These are phyloP conservation scores for Drosophila nr. perissopoda DNA, from an alignment of 2,888 invertebrate species.

Conservation along the genomic window DNA sequence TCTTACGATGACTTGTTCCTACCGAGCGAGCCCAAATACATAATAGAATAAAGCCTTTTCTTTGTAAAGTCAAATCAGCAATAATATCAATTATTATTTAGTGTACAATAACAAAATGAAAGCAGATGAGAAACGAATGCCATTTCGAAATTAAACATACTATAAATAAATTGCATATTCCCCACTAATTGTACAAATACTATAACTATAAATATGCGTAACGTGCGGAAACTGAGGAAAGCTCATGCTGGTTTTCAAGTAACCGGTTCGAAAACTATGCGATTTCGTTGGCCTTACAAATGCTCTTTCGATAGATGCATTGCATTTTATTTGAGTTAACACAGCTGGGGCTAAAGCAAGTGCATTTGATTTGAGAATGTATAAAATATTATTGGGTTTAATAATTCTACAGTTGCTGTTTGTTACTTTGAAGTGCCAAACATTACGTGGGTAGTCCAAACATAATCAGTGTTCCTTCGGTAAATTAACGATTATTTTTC, in stretches of 20 bases:
- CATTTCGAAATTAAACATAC: slow-evolving; percentile 8
- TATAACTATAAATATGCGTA: neutral
- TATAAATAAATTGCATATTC: slow-evolving; percentile 10
- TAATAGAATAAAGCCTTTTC: neutral
- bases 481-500: neutral
- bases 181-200: neutral
- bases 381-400: neutral
- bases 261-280: slow-evolving; percentile 45
- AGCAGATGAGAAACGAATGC: neutral
- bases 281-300: slow-evolving; percentile 34
- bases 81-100: too few species aligned
- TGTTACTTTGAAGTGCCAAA: slow-evolving; percentile 10
- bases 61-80: slow-evolving; percentile 2
- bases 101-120: neutral
- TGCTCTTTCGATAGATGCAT: neutral
- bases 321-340: slow-evolving; percentile 21
- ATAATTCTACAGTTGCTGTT: slow-evolving; percentile 15
- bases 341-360: slow-evolving; percentile 8
- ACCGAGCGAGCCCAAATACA: slow-evolving; percentile 9
- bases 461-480: neutral
- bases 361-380: slow-evolving; percentile 17
- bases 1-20: slow-evolving; percentile 66
- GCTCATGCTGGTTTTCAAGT: slow-evolving; percentile 2
- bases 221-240: slow-evolving; percentile 8
- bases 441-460: slow-evolving; percentile 29